Conservation (phyloP, 2,888 invertebrate species). For the Dynastes hyllus region DNA sequence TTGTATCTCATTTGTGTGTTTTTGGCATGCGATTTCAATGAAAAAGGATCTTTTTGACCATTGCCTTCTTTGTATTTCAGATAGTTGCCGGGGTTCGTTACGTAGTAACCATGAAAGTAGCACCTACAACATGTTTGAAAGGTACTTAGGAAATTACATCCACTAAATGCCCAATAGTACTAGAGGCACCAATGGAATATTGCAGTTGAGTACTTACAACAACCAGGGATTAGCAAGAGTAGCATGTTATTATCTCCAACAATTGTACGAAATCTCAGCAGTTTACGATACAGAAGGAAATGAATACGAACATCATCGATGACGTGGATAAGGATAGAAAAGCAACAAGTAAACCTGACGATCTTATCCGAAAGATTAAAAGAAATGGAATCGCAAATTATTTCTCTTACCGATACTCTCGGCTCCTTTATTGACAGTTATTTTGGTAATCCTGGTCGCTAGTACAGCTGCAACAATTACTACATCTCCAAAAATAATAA, state of each 20-base stretch:
- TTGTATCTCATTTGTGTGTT: background rate
- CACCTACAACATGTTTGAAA: conserved; percentile 71
- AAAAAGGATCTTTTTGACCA: background rate
- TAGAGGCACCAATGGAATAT: conserved; percentile 64
- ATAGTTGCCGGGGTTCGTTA: conserved; percentile 78
- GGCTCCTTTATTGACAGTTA: conserved; percentile 2
- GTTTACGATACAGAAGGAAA: conserved; percentile 66
- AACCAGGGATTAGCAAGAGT: conserved; percentile 78
- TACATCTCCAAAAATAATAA: background rate
- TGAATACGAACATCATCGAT: conserved; percentile 63
- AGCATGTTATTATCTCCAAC: conserved; percentile 77
- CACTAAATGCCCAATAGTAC: conserved; percentile 63
- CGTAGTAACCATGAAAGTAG: conserved; percentile 73
- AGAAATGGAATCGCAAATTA: conserved; percentile 67
- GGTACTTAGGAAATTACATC: conserved; percentile 57
- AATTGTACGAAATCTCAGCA: conserved; percentile 78
- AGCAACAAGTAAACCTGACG: conserved; percentile 62
- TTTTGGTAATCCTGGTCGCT: background rate
- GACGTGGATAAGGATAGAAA: conserved; percentile 59
- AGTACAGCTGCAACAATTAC: background rate
- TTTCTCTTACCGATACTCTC: conserved; percentile 50
- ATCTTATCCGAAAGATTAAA: conserved; percentile 59
- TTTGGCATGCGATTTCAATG: background rate
- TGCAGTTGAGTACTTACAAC: conserved; percentile 79
- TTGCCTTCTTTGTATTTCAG: conserved; percentile 66